These are phyloP conservation scores for Polypedilum pembai DNA, from an alignment of 1,140 invertebrate genomes.

Conservation along the genomic window DNA sequence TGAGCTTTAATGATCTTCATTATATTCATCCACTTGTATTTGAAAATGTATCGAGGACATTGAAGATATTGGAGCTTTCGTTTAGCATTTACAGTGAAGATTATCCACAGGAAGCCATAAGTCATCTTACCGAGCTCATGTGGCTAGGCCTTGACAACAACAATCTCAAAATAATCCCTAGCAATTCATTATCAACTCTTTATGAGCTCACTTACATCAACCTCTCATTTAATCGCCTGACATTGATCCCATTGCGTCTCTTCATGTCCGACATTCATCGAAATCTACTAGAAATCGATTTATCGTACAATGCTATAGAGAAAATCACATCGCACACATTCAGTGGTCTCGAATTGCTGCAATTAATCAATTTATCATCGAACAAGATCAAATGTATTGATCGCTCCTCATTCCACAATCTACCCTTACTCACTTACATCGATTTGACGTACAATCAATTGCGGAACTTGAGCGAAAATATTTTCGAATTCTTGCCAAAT, in stretches of 20 bases:
- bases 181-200: conserved; percentile 53
- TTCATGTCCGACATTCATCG: conserved; percentile 61
- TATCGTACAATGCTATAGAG: conserved; percentile 65
- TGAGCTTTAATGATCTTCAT: conserved; percentile 80
- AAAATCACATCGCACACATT: conserved; percentile 56
- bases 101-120: conserved; percentile 64
- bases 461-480: conserved; percentile 50
- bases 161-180: conserved; percentile 62
- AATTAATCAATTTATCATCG: conserved; percentile 61
- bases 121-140: conserved; percentile 60
- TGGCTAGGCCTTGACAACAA: conserved; percentile 87
- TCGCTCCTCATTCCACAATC: conserved; percentile 53
- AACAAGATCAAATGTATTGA: conserved; percentile 58
- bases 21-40: conserved; percentile 71
- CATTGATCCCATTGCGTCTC: conserved; percentile 52
- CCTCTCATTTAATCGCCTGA: conserved; percentile 73
- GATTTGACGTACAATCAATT: conserved; percentile 61
- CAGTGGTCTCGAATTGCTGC: conserved; percentile 52
- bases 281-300: conserved; percentile 65
- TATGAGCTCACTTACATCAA: conserved; percentile 72
- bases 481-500: conserved; percentile 60
- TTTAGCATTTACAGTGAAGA: conserved; percentile 72
- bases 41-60: conserved; percentile 57
- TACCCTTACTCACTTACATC: conserved; percentile 60
- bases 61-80: conserved; percentile 77